Evolutionary conservation across 2,113 vertebrate species (phyloP), one percentile per base, ranked within the genome.

Genomic region (Bubalus kerabau): DNA sequence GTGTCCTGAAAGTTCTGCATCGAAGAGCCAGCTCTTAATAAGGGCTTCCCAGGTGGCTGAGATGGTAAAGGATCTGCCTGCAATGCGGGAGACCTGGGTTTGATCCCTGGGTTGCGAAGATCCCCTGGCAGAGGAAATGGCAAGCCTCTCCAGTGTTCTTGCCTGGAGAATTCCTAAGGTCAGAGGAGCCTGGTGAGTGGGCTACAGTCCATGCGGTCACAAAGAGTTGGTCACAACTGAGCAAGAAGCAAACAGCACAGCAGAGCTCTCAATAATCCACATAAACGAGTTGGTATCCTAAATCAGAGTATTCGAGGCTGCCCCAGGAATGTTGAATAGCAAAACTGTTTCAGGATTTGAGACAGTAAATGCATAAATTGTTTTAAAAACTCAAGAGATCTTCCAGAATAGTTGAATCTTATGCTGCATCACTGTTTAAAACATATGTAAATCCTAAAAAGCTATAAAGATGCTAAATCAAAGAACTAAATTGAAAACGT

Each of bases 401-500:
- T 90, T 83, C 59, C 56, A 82, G 32, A 83, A 92, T 26, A 93
- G 81, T 5, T 95, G 71, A 78, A 74, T 90, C 74, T 74, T 40
- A 59, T 17, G 14, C 52, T 93, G 56, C 8, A 94, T 19, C 83
- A 92, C 36, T 81, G 80, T 64, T 76, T 8, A 93, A 96, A 94
- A 78, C 4, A 13, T 30, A 32, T 57, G 54, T 59, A 91, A 94
- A 94, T 83, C 60, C 52, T 57, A 76, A 94, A 40, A 96, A n/a
- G 48, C 19, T 78, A 43, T 87, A 87, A 91, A 84, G 36, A 95
- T 43, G 30, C 46, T 82, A 62, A 74, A 76, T 83, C 60, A 91
- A 90, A 81, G 16, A 97, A 93, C 43, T n/a, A 93, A 96, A 88
- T 16, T 67, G 48, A 96, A 88, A 97, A 93, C 11, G 16, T 13